Evolutionary conservation across 2,113 vertebrate species (phyloP).

Genomic region (Corvus moneduloides): DNA sequence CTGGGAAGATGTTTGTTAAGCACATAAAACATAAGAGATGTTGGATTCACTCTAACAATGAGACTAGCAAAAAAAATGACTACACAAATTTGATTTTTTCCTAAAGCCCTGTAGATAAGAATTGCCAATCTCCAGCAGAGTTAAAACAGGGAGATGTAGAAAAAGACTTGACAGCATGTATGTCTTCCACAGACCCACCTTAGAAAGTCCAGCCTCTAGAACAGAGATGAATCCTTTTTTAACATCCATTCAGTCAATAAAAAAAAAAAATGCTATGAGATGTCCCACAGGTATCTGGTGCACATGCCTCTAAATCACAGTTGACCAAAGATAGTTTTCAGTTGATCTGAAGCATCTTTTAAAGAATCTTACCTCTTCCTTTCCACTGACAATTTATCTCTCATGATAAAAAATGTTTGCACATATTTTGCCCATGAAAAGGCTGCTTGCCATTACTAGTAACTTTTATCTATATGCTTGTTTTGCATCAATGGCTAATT

Average conservation of each 20-base stretch:
- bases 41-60: neutral
- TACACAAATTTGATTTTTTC: neutral
- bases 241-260: neutral
- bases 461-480: neutral
- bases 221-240: neutral
- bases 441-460: neutral
- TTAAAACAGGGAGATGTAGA: neutral
- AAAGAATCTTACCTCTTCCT: neutral
- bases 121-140: neutral
- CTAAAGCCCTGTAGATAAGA: neutral
- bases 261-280: neutral
- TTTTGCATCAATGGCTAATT: neutral
- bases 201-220: neutral
- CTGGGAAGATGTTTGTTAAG: neutral
- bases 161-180: neutral
- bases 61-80: neutral
- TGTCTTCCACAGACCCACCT: neutral
- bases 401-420: neutral
- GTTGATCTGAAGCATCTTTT: neutral
- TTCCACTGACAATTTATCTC: neutral
- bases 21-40: neutral
- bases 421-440: neutral
- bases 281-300: neutral
- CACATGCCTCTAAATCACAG: neutral
- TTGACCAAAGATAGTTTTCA: neutral